Percentiles rank a stretch among this genome's conserved stretches.
phyloP scores from a whole-genome alignment of 2,888 invertebrate species.

The Arctia plantaginis region DNA sequence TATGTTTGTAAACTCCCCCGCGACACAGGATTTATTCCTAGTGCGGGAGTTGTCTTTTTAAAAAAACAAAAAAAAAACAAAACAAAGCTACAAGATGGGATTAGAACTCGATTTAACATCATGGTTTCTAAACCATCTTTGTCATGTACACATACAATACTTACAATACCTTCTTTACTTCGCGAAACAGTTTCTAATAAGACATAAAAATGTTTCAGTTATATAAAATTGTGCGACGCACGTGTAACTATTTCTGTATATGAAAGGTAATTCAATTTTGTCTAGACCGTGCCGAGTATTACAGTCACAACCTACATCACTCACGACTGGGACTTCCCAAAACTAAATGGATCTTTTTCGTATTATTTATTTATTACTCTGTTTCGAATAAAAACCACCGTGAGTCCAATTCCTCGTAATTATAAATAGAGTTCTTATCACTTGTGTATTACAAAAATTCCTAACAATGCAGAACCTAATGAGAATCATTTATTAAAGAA shows the following conservation, averaged over 20 bases:
- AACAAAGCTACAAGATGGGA: too few relatives aligned
- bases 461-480: too few relatives aligned
- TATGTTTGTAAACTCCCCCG: too few relatives aligned
- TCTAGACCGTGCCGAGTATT: neutral
- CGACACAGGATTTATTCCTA: too few relatives aligned
- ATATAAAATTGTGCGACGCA: neutral
- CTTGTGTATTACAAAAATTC: neutral
- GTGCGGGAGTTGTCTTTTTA: too few relatives aligned
- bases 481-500: too few relatives aligned
- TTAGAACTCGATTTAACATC: too few relatives aligned
- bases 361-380: neutral
- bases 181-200: neutral
- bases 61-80: too few relatives aligned
- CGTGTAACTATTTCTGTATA: neutral
- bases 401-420: neutral
- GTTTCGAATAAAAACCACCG: too few relatives aligned
- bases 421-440: neutral
- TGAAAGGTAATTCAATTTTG: conserved; percentile 1
- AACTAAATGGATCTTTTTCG: neutral
- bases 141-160: neutral
- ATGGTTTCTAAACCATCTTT: neutral
- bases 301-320: neutral
- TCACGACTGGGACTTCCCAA: neutral
- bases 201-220: neutral
- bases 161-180: neutral